Evolutionary conservation across 2,797 vertebrate species (phyloP).

Genomic region (Mus spretus): DNA sequence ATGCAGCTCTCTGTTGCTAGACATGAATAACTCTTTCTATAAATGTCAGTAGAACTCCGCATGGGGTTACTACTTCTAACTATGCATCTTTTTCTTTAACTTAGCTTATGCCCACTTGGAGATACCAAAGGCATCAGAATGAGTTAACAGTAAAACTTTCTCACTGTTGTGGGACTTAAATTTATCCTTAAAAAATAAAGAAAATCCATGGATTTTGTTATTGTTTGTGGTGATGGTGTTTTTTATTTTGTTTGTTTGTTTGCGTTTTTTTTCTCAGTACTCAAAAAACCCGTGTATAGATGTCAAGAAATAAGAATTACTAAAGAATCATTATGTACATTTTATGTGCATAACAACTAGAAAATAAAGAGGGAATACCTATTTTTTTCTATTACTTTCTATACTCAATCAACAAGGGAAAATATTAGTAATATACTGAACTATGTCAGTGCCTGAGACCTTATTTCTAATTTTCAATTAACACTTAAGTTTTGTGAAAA

Average conservation of each 20-base stretch:
- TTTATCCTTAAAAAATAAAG: not conserved
- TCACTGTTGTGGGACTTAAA: not conserved
- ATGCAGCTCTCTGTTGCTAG: not conserved
- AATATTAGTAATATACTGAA: conserved; percentile 7
- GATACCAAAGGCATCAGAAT: not conserved
- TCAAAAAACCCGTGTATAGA: conserved; percentile 1
- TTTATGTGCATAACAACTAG: not conserved
- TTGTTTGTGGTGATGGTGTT: not conserved
- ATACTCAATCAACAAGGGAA: not conserved
- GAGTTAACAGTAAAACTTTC: not conserved
- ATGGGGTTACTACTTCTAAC: not conserved
- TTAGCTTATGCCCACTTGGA: not conserved
- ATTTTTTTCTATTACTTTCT: not conserved
- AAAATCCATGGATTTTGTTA: not conserved
- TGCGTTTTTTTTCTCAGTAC: not conserved
- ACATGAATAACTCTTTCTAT: not conserved
- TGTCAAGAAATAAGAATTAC: not conserved
- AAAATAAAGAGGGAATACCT: not conserved
- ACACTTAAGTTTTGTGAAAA: not conserved
- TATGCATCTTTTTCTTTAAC: not conserved
- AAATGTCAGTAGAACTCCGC: not conserved
- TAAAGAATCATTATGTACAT: not conserved
- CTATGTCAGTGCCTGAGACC: not conserved
- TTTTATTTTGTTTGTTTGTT: not conserved
- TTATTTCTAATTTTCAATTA: conserved; percentile 6